Percentiles rank a stretch among this genome's conserved stretches.
phyloP scores from a whole-genome alignment of 2,888 invertebrate genomes.

The Copidosoma aretas region DNA sequence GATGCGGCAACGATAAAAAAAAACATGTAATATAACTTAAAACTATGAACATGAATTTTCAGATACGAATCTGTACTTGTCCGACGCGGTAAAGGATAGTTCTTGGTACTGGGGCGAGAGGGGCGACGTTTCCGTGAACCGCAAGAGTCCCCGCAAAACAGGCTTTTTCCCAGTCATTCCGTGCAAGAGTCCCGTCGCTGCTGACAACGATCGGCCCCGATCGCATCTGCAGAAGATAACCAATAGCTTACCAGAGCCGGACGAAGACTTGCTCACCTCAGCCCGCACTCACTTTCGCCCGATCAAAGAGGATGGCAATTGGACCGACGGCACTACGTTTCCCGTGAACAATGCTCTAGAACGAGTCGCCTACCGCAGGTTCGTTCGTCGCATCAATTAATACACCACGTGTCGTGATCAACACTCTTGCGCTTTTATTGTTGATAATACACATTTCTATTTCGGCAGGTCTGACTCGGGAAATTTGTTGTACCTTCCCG shows the following conservation, averaged over 20 bases:
- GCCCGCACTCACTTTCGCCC: constrained; percentile 85
- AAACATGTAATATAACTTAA: too few relatives aligned
- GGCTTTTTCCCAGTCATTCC: constrained; percentile 71
- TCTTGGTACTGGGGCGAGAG: constrained; percentile 61
- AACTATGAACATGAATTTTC: constrained; percentile 38
- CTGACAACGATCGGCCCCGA: constrained; percentile 44
- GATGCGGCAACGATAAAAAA: too few relatives aligned
- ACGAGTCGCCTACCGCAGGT: constrained; percentile 67
- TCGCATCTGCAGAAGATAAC: constrained; percentile 37
- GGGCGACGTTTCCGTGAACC: constrained; percentile 67
- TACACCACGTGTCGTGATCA: neutral
- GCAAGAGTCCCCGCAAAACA: constrained; percentile 67
- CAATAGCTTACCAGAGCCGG: constrained; percentile 52
- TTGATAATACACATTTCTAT: neutral
- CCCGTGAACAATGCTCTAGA: constrained; percentile 71
- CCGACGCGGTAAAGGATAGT: constrained; percentile 56
- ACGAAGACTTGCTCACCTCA: constrained; percentile 79
- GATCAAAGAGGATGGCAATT: constrained; percentile 70
- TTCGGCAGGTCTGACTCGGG: constrained; percentile 64
- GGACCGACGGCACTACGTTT: constrained; percentile 78
- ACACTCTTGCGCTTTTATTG: neutral
- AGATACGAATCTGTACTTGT: constrained; percentile 59
- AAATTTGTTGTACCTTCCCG: constrained; percentile 58
- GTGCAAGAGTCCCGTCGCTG: constrained; percentile 51
- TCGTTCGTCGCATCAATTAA: neutral